Percentiles rank a stretch among this genome's conserved stretches.
phyloP scores from a whole-genome alignment of 2,888 invertebrate species.

The Spilosoma lubricipeda region DNA sequence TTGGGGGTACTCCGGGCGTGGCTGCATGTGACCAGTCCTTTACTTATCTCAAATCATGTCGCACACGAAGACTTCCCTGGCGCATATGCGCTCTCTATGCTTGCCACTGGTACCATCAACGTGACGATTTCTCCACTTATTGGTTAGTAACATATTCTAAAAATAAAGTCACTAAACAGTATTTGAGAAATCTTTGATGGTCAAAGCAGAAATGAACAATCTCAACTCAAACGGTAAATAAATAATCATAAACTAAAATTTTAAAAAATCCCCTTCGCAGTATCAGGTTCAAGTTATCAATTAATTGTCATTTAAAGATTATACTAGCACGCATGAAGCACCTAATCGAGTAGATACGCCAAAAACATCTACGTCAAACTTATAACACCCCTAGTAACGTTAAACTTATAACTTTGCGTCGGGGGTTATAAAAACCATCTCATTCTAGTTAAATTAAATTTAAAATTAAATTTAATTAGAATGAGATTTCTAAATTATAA shows the following conservation, averaged over 20 bases:
- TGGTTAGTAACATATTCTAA: conserved; percentile 71
- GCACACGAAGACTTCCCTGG: conserved; percentile 88
- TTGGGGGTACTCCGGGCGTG: conserved; percentile 89
- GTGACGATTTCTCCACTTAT: conserved; percentile 88
- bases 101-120: conserved; percentile 88
- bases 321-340: too few species aligned
- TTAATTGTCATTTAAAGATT: too few species aligned
- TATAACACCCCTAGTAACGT: too few species aligned
- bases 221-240: background rate
- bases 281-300: too few species aligned
- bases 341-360: too few species aligned
- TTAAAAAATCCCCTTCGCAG: too few species aligned
- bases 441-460: too few species aligned
- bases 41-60: conserved; percentile 90
- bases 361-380: too few species aligned
- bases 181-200: background rate
- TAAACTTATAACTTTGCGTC: too few species aligned
- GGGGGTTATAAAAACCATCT: too few species aligned
- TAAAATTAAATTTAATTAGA: too few species aligned
- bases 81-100: conserved; percentile 90
- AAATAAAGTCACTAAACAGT: background rate
- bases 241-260: too few species aligned
- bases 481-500: background rate
- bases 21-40: conserved; percentile 88
- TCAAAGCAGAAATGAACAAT: background rate